These are phyloP conservation scores for Ellobium chinense DNA, from an alignment of 2,888 invertebrate species.

Conservation along the genomic window DNA sequence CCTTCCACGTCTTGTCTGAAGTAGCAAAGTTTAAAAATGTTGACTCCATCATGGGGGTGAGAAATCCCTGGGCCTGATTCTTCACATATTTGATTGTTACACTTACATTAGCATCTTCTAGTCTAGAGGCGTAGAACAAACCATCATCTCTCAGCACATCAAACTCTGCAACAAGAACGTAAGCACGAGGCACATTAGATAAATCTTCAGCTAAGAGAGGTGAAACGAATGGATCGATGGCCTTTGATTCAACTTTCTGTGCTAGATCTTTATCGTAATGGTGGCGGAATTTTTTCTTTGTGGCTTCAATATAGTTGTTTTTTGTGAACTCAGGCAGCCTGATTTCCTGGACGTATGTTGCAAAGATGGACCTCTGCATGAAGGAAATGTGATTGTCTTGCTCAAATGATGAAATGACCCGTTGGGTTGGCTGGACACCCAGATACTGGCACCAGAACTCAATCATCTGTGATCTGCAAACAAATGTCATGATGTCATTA, in stretches of 20 bases:
- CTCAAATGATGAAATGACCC: not conserved
- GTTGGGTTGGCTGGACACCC: not conserved
- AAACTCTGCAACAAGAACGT: constrained; percentile 22
- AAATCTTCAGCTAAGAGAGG: constrained; percentile 39
- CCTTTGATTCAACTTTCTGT: constrained; percentile 14
- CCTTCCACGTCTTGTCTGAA: not conserved
- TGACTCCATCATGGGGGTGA: not conserved
- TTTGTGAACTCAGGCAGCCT: not conserved
- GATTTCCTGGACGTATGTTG: constrained; percentile 1
- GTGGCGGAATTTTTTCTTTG: not conserved
- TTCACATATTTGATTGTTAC: not conserved
- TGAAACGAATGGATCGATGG: constrained; percentile 22
- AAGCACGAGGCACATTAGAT: not conserved
- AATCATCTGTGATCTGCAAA: constrained; percentile 22
- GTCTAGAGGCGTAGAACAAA: constrained; percentile 16
- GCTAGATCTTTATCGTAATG: not conserved
- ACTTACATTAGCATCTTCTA: constrained; percentile 6
- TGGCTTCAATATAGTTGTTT: not conserved
- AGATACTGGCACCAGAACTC: constrained; percentile 33
- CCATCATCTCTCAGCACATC: constrained; percentile 41
- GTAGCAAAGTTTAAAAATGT: not conserved
- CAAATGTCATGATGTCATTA: too few relatives aligned
- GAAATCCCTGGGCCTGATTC: constrained; percentile 18
- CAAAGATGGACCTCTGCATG: constrained; percentile 11
- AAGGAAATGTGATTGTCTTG: constrained; percentile 10